A percentile compares a stretch with the other conserved stretches of the same genome.
Evolutionary conservation across 2,888 invertebrate genomes (phyloP).

Genomic region (Sarcophaga subvicina): DNA sequence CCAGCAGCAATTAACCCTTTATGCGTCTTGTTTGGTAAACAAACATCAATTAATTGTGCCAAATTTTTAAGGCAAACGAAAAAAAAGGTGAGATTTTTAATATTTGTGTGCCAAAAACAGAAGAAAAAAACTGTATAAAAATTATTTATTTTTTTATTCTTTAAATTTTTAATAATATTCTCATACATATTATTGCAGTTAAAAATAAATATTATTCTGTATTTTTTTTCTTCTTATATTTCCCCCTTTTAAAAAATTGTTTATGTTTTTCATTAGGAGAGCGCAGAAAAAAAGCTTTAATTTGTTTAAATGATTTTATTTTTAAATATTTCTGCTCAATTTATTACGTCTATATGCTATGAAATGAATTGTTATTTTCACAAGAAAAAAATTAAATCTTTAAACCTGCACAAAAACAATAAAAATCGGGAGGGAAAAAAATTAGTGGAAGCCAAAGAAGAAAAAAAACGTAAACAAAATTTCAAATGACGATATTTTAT

Average conservation of each 20-base stretch:
- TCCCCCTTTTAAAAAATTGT: constrained; percentile 39
- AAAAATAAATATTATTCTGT: constrained; percentile 30
- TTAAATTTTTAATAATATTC: constrained; percentile 10
- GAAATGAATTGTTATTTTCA: constrained; percentile 25
- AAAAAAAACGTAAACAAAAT: constrained; percentile 62
- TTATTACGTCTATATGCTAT: neutral
- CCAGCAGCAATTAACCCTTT: constrained; percentile 9
- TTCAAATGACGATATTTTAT: constrained; percentile 59
- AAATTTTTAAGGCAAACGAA: constrained; percentile 4
- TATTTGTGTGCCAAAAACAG: constrained; percentile 57
- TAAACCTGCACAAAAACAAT: neutral
- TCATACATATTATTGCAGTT: constrained; percentile 1
- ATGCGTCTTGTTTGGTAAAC: constrained; percentile 34
- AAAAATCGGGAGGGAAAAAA: neutral
- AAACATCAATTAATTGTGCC: constrained; percentile 8
- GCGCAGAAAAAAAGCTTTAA: constrained; percentile 35
- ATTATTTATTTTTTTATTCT: neutral
- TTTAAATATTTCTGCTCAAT: constrained; percentile 22
- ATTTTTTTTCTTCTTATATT: constrained; percentile 10
- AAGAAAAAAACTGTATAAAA: neutral
- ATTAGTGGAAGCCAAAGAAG: neutral
- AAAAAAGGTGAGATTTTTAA: constrained; percentile 46
- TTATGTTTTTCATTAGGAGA: constrained; percentile 33
- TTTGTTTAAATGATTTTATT: constrained; percentile 51
- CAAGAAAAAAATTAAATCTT: constrained; percentile 9